Evolutionary conservation across 1,140 invertebrate genomes (phyloP).

Genomic region (Drosophila equinoxialis): DNA sequence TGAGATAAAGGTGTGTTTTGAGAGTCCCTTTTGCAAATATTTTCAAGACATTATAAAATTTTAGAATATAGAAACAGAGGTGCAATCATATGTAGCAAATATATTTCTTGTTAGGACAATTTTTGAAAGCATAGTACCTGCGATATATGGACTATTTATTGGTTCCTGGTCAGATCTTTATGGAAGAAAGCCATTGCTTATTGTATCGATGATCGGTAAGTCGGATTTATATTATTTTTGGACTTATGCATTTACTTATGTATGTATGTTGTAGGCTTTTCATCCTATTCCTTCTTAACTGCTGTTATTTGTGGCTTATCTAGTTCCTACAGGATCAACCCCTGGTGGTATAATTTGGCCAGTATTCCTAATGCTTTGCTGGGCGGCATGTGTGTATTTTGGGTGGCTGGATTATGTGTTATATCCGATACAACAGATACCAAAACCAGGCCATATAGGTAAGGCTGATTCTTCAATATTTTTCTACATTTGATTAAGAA

Average conservation of each 20-base stretch:
- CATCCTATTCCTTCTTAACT: conserved; percentile 48
- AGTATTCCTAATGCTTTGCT: conserved; percentile 85
- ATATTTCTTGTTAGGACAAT: conserved; percentile 85
- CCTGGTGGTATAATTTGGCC: conserved; percentile 86
- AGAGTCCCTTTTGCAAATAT: too few species aligned
- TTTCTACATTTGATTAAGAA: conserved; percentile 19
- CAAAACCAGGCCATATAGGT: conserved; percentile 84
- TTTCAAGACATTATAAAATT: not conserved
- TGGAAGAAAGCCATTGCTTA: conserved; percentile 87
- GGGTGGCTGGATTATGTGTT: conserved; percentile 86
- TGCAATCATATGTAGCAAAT: conserved; percentile 86
- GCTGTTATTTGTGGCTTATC: conserved; percentile 68
- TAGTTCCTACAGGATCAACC: conserved; percentile 81
- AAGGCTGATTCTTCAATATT: too few species aligned
- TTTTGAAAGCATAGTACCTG: conserved; percentile 86
- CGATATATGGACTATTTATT: conserved; percentile 86
- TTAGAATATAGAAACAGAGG: conserved; percentile 84
- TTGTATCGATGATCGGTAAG: conserved; percentile 85
- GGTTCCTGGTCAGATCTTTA: conserved; percentile 90
- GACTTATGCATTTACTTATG: not conserved
- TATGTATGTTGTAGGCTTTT: conserved; percentile 56
- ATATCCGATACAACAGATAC: conserved; percentile 86
- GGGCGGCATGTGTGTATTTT: conserved; percentile 85
- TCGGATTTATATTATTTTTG: not conserved
- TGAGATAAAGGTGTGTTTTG: conserved; percentile 74